phyloP scores from a whole-genome alignment of 2,888 invertebrate species.

The Empis livida region DNA sequence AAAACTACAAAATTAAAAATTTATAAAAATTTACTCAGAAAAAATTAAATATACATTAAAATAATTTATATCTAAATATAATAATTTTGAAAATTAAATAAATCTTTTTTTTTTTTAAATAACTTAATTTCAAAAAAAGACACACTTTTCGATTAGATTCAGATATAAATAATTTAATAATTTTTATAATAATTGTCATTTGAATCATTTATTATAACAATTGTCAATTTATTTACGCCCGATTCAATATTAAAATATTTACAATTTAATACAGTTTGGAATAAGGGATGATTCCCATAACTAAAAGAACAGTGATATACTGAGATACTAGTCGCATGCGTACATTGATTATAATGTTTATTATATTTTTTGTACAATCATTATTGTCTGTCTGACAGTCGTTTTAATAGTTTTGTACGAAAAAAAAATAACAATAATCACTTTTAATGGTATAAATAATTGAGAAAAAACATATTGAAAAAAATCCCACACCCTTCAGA shows the following conservation, averaged over 20 bases:
- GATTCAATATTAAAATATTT: no score
- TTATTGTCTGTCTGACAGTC: no score
- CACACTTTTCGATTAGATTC: conserved; percentile 4
- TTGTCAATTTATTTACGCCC: no score
- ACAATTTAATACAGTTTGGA: no score
- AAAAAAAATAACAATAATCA: no score
- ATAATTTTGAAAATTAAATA: no score
- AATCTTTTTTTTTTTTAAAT: no score
- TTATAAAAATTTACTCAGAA: no score
- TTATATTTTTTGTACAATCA: not conserved
- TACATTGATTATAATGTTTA: not conserved
- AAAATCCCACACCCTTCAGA: conserved; percentile 5
- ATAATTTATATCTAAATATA: not conserved
- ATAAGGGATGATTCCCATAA: not conserved
- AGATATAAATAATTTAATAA: not conserved
- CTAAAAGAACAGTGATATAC: not conserved
- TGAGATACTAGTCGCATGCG: not conserved
- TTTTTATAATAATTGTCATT: no score
- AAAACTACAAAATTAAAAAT: conserved; percentile 7
- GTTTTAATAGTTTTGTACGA: not conserved
- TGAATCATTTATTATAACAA: no score
- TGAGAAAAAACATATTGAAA: not conserved
- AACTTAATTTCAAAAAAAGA: no score
- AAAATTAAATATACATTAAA: not conserved
- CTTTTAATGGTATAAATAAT: no score